Conservation (phyloP, 2,888 invertebrate species). For the Rhodophaea formosa region DNA sequence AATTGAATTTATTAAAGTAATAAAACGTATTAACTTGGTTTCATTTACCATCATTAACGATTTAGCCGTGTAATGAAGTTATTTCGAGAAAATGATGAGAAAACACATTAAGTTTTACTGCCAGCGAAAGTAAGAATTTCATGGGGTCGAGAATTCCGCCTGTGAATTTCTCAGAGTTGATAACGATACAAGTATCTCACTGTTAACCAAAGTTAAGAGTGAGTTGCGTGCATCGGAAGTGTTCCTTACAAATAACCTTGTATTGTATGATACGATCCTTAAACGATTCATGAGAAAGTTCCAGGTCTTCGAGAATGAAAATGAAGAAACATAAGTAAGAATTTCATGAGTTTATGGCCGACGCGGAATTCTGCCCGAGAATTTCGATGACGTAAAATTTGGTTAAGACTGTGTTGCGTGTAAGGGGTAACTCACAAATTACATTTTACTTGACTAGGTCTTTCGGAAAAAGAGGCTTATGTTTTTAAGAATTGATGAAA, state of each 20-base stretch:
- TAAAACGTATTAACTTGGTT: neutral
- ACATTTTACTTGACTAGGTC: too few relatives aligned
- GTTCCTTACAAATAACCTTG: neutral
- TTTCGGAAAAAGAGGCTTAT: too few relatives aligned
- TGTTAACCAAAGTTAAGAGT: neutral
- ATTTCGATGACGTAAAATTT: too few relatives aligned
- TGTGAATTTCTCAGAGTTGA: slow-evolving; percentile 2
- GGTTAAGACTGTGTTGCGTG: too few relatives aligned
- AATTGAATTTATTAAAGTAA: neutral
- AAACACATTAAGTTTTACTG: slow-evolving; percentile 8
- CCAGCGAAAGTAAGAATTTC: slow-evolving; percentile 12
- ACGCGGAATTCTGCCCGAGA: too few relatives aligned
- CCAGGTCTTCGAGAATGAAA: too few relatives aligned
- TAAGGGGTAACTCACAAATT: too few relatives aligned
- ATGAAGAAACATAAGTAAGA: too few relatives aligned
- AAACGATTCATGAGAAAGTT: neutral
- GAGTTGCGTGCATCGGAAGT: neutral
- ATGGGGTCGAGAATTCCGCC: neutral
- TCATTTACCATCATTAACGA: neutral
- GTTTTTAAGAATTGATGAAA: too few relatives aligned
- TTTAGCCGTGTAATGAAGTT: neutral
- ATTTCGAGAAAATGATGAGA: slow-evolving; percentile 1
- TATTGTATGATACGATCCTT: neutral
- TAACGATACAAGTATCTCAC: too few relatives aligned
- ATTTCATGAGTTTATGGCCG: too few relatives aligned